phyloP scores from a whole-genome alignment of 2,888 invertebrate species.

The Pandemis cinnamomeana region DNA sequence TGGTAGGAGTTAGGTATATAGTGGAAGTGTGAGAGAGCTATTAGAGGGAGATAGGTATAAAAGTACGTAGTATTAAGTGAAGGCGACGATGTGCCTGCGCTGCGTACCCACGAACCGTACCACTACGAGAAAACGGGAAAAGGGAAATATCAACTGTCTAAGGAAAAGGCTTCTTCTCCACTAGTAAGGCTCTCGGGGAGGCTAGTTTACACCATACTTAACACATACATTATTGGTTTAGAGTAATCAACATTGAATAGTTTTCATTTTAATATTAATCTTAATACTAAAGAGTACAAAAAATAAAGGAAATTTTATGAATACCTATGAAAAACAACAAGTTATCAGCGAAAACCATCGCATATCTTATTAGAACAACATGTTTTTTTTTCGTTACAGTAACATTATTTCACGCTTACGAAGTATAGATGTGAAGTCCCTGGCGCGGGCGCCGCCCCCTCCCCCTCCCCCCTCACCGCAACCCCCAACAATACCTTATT shows the following conservation, averaged over 20 bases:
- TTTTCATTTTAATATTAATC: constrained; percentile 81
- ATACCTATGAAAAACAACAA: constrained; percentile 83
- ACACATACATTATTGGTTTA: constrained; percentile 80
- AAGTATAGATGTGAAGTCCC: constrained; percentile 64
- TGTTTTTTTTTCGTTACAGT: constrained; percentile 80
- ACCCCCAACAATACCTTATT: constrained; percentile 53
- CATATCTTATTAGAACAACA: constrained; percentile 83
- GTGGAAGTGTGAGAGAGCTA: constrained; percentile 61
- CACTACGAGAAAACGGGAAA: constrained; percentile 55
- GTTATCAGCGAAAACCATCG: constrained; percentile 80
- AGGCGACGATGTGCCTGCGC: constrained; percentile 60
- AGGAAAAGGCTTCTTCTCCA: constrained; percentile 81
- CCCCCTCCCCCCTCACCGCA: constrained; percentile 1
- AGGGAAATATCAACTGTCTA: constrained; percentile 69
- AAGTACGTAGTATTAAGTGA: constrained; percentile 56
- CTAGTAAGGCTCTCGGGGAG: constrained; percentile 83
- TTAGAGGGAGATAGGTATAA: constrained; percentile 60
- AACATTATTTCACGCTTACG: constrained; percentile 79
- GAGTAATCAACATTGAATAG: constrained; percentile 85
- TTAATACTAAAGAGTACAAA: constrained; percentile 85
- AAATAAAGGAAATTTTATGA: constrained; percentile 85
- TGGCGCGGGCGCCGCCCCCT: constrained; percentile 11
- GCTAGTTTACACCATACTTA: constrained; percentile 81
- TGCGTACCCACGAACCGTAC: constrained; percentile 50
- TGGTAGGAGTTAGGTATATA: constrained; percentile 47